A percentile compares a stretch with the other conserved stretches of the same genome.
Conservation (phyloP, 2,888 invertebrate species). For the Odontomyia ornata region DNA sequence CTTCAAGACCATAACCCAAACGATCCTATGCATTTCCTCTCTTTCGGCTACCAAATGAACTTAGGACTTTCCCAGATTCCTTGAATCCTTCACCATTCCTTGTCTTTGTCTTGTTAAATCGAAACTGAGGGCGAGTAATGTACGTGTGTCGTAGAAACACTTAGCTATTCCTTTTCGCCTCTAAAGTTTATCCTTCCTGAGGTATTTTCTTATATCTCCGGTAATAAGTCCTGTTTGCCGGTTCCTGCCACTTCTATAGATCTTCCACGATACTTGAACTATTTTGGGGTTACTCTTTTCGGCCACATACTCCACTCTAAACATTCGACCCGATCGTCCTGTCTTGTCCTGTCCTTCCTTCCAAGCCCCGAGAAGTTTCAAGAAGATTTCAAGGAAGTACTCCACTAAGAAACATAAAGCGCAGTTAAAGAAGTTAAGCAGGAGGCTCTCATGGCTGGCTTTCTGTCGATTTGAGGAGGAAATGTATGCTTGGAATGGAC, state of each 20-base stretch:
- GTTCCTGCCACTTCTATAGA: conserved; percentile 49
- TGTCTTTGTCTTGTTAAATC: conserved; percentile 15
- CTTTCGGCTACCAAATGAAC: conserved; percentile 10
- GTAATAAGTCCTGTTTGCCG: conserved; percentile 44
- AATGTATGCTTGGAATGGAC: conserved; percentile 3
- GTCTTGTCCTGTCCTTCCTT: conserved; percentile 1
- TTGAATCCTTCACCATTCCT: not conserved
- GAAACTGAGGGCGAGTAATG: not conserved
- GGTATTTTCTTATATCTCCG: conserved; percentile 50
- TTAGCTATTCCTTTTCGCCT: conserved; percentile 47
- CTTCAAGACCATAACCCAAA: conserved; percentile 13
- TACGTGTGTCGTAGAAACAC: conserved; percentile 22
- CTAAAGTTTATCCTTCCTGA: conserved; percentile 50
- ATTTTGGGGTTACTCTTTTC: conserved; percentile 42
- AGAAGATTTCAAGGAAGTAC: conserved; percentile 16
- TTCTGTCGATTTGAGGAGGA: not conserved
- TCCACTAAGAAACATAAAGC: conserved; percentile 1
- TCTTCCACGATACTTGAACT: conserved; percentile 50
- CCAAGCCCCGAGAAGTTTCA: conserved; percentile 21
- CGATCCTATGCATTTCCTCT: conserved; percentile 19
- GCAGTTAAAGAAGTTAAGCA: conserved; percentile 33
- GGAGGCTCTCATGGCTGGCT: not conserved
- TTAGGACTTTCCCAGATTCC: conserved; percentile 12
- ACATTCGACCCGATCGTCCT: conserved; percentile 10
- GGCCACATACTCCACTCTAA: conserved; percentile 17